Conservation (phyloP, 1,140 invertebrate genomes). For the Argopecten irradians region DNA sequence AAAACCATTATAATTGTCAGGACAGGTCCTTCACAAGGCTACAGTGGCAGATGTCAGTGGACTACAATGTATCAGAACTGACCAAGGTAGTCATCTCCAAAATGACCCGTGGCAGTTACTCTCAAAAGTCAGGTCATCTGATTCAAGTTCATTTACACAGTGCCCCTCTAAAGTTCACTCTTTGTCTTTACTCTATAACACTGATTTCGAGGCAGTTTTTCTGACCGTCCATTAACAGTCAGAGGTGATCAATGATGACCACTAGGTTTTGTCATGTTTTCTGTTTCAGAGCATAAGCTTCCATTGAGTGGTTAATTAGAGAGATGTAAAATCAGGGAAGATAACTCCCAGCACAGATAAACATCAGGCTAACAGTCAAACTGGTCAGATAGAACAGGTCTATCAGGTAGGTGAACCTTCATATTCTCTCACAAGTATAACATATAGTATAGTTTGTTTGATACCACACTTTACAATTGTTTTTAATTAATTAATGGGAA, state of each 20-base stretch:
- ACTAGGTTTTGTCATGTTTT: no score
- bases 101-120: constrained; percentile 4
- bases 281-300: background rate
- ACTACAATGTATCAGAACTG: background rate
- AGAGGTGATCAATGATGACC: no score
- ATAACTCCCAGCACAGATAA: background rate
- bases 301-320: background rate
- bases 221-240: no score
- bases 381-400: background rate
- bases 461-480: no score
- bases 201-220: no score
- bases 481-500: no score
- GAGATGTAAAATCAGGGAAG: background rate
- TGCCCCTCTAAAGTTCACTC: no score
- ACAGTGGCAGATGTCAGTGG: background rate
- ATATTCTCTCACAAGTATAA: no score
- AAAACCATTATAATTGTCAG: background rate
- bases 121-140: no score
- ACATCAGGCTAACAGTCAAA: background rate
- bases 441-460: no score
- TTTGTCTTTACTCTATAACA: no score
- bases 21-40: background rate
- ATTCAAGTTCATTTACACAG: no score
- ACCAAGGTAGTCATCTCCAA: background rate
- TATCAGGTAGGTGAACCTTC: background rate